These are phyloP conservation scores for Melanotaenia maccullochi DNA, from an alignment of 2,797 vertebrate species.

Conservation along the genomic window DNA sequence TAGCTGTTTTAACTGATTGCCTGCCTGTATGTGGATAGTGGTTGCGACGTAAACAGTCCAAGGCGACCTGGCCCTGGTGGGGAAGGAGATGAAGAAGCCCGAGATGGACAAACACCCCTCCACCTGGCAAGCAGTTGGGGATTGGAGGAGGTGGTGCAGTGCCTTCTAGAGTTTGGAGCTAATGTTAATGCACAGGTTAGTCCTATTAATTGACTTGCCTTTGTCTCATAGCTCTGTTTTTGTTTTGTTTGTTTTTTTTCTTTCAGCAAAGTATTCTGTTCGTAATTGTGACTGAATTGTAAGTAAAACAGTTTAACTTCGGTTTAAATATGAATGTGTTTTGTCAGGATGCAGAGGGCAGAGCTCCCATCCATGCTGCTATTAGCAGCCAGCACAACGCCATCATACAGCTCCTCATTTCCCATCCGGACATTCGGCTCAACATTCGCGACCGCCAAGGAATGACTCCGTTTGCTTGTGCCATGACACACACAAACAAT, in stretches of 20 bases:
- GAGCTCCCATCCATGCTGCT: constrained; percentile 93
- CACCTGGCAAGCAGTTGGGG: constrained; percentile 98
- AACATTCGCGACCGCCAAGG: constrained; percentile 94
- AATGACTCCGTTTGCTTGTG: constrained; percentile 97
- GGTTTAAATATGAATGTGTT: not conserved
- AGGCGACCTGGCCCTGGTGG: constrained; percentile 91
- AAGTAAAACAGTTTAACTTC: not conserved
- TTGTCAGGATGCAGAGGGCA: constrained; percentile 93
- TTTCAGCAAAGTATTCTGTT: not conserved
- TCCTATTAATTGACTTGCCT: not conserved
- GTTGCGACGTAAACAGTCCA: constrained; percentile 95
- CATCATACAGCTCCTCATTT: constrained; percentile 97
- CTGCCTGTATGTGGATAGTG: constrained; percentile 75
- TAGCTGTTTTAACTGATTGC: not conserved
- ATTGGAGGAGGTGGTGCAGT: constrained; percentile 95
- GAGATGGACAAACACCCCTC: constrained; percentile 94
- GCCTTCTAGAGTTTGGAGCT: constrained; percentile 97
- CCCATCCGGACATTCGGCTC: constrained; percentile 93
- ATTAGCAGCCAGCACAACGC: constrained; percentile 95
- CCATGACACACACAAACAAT: constrained; percentile 98
- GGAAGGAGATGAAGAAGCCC: constrained; percentile 96
- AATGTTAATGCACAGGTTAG: constrained; percentile 95
- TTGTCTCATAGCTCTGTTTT: not conserved
- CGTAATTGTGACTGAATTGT: not conserved
- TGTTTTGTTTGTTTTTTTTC: not conserved